These are phyloP conservation scores for Onychostruthus taczanowskii DNA, from an alignment of 2,113 vertebrate species.

Conservation along the genomic window DNA sequence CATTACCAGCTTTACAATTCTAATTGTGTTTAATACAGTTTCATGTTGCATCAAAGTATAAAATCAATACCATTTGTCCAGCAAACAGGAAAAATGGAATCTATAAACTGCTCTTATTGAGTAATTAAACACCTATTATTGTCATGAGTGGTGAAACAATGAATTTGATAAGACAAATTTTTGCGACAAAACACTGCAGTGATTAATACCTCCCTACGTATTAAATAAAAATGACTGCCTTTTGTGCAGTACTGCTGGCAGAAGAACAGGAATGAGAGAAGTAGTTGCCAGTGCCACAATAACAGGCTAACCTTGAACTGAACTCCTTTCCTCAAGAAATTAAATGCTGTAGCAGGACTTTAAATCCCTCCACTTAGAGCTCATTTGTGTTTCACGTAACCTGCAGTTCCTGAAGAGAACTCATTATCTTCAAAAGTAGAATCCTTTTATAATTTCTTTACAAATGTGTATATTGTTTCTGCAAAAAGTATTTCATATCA, in stretches of 20 bases:
- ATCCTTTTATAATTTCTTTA: slow-evolving; percentile 84
- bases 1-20: slow-evolving; percentile 77
- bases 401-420: slow-evolving; percentile 84
- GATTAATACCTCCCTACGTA: slow-evolving; percentile 88
- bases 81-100: slow-evolving; percentile 91
- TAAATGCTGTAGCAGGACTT: slow-evolving; percentile 86
- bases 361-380: slow-evolving; percentile 88
- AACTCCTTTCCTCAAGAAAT: slow-evolving; percentile 87
- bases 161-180: slow-evolving; percentile 93
- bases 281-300: slow-evolving; percentile 84
- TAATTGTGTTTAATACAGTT: slow-evolving; percentile 95
- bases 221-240: slow-evolving; percentile 88
- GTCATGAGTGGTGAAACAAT: slow-evolving; percentile 92
- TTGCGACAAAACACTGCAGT: slow-evolving; percentile 85
- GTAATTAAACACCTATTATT: slow-evolving; percentile 99
- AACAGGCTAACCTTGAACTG: slow-evolving; percentile 89
- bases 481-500: slow-evolving; percentile 76
- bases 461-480: slow-evolving; percentile 83
- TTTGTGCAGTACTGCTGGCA: slow-evolving; percentile 78
- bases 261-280: slow-evolving; percentile 77
- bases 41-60: slow-evolving; percentile 90
- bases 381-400: slow-evolving; percentile 83
- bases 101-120: slow-evolving; percentile 98
- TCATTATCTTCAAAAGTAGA: slow-evolving; percentile 85
- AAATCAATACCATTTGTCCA: slow-evolving; percentile 97